These are phyloP conservation scores for Ellobium chinense DNA, from an alignment of 2,888 invertebrate genomes.

Conservation along the genomic window DNA sequence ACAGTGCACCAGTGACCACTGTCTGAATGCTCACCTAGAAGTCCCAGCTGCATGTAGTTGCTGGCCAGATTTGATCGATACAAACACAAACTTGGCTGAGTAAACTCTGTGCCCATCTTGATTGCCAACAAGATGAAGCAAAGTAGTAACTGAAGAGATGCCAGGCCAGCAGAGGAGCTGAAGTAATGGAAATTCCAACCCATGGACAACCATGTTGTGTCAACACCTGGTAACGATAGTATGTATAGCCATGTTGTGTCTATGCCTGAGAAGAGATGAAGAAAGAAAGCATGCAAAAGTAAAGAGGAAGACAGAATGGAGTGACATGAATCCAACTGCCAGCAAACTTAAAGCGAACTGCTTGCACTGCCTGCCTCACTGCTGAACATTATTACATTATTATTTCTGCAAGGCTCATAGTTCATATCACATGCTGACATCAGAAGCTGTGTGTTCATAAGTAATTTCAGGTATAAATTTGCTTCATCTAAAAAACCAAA, in stretches of 20 bases:
- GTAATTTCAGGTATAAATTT: no score
- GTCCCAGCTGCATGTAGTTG: slow-evolving; percentile 42
- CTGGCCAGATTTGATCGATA: slow-evolving; percentile 17
- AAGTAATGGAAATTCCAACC: slow-evolving; percentile 31
- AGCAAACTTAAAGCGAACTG: no score
- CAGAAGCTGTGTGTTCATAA: no score
- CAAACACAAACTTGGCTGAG: background rate
- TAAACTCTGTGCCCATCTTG: slow-evolving; percentile 1
- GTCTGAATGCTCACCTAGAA: slow-evolving; percentile 15
- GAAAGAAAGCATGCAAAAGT: background rate
- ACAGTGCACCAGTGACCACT: background rate
- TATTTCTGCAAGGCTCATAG: no score
- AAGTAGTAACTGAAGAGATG: slow-evolving; percentile 12
- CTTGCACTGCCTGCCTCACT: no score
- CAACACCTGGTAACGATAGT: slow-evolving; percentile 28
- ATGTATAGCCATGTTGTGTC: background rate
- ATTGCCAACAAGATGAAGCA: slow-evolving; percentile 15
- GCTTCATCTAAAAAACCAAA: no score
- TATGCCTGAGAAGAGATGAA: background rate
- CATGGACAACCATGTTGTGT: slow-evolving; percentile 36
- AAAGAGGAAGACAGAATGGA: background rate
- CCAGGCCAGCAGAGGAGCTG: background rate
- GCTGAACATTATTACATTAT: no score
- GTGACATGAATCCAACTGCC: background rate
- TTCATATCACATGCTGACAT: no score